Evolutionary conservation across 1,140 invertebrate species (phyloP), one percentile per base, ranked within the genome.

Genomic region (Carposina sasakii): DNA sequence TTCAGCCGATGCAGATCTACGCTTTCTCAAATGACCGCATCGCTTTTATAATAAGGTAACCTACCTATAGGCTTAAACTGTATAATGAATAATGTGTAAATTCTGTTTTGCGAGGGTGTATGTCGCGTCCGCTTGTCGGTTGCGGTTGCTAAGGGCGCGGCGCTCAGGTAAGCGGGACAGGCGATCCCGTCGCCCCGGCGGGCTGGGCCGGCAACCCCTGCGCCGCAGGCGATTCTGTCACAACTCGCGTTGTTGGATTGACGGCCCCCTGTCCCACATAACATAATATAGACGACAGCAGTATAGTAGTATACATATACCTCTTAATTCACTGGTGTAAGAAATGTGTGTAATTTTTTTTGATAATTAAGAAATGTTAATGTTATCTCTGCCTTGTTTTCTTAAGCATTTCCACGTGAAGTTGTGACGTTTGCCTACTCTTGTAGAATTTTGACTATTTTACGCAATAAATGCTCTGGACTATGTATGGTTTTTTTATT

Each of bases 391-490:
- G 75, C 75, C 76, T 78, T 81, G 67, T 76, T 75, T 75, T 68
- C 70, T 70, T 73, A 71, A 74, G 67, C 71, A 67, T 78, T 76
- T 78, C 75, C 74, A 78, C 66, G 62, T 71, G 55, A 74, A 78
- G 74, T 78, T 81, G 77, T 81, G 81, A 81, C 75, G 76, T 79
- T 83, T 79, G 74, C 74, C 77, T 79, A 78, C 70, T 76, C 72
- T 81, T 83, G 77, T 84, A 84, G 81, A 71, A 77, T 84, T 81
- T 81, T 81, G 76, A 84, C 70, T 74, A 78, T 74, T 84, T 83
- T 81, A 81, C 67, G 76, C 65, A 83, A 81, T 83, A 83, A 83
- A 81, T 74, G 76, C 74, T 78, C 71, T 83, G 73, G 72, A 79
- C 63, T 66, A 73, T 57, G 63, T 67, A 63, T 53, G 55, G 55